phyloP scores from a whole-genome alignment of 2,113 vertebrate species.

The Leptobrachium ailaonicum region DNA sequence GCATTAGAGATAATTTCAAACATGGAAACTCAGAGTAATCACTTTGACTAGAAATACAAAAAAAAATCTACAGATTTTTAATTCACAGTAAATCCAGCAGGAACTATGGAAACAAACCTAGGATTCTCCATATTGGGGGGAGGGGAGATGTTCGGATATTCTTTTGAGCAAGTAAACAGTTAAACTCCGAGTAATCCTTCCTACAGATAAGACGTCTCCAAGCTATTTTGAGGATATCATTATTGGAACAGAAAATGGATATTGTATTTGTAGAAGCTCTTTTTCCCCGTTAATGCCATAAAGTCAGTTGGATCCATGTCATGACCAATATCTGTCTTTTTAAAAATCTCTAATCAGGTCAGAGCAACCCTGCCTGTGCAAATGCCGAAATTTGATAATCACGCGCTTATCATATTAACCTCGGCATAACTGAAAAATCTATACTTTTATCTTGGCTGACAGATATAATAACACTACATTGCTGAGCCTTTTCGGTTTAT shows the following conservation, averaged over 20 bases:
- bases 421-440: slow-evolving; percentile 25
- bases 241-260: neutral
- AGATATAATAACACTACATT: slow-evolving; percentile 16
- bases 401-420: slow-evolving; percentile 24
- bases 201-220: too few species aligned
- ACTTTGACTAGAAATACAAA: too few species aligned
- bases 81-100: too few species aligned
- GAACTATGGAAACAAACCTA: too few species aligned
- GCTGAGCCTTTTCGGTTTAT: neutral
- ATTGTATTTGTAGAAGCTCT: neutral
- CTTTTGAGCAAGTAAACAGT: too few species aligned
- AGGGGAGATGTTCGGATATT: too few species aligned
- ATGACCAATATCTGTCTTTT: slow-evolving; percentile 11
- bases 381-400: slow-evolving; percentile 31
- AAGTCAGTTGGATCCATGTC: slow-evolving; percentile 13
- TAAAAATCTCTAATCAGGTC: slow-evolving; percentile 10
- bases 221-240: too few species aligned
- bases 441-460: slow-evolving; percentile 4
- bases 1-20: neutral
- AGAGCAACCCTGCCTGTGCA: slow-evolving; percentile 1
- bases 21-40: neutral
- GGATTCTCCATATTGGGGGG: too few species aligned
- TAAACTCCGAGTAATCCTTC: too few species aligned
- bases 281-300: neutral
- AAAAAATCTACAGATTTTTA: too few species aligned